Base-by-base conservation (phyloP, 2,888 invertebrate genomes). In the Pammene aurita region DNA sequence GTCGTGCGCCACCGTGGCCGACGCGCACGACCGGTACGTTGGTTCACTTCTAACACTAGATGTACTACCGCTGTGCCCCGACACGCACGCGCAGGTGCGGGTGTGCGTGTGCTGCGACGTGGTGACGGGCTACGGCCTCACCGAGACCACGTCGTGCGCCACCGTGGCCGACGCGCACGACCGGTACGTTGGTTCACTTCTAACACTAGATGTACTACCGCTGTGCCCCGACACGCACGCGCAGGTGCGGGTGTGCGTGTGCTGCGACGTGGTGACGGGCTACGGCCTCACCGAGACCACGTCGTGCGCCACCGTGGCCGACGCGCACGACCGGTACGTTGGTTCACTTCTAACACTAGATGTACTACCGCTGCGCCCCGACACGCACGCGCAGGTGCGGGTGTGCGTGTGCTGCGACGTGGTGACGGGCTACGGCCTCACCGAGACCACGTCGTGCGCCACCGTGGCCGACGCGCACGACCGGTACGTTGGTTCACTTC, bases 231-330 rank as follows among this genome's bases (percentile, higher is more conserved):
- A n/a, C n/a, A n/a, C n/a, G n/a, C n/a, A n/a, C n/a, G n/a, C n/a
- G n/a, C n/a, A n/a, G n/a, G n/a, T n/a, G n/a, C n/a, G n/a, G n/a
- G n/a, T n/a, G 71, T 98, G 98, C 84, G 94, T 99, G 73, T 98
- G 98, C 87, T 96, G 97, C 72, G 96, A 96, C 72, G 95, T 99
- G 54, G 95, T 97, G 70, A 97, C 98, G 83, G 99, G 99, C 62
- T 99, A 99, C 90, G 99, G 99, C 1, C 94, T 99, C 72, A 99
- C 99, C 0, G 99, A 99, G 94, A 98, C 98, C 14, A 97, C 97
- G 75, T 98, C 98, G 0, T 97, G 97, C 80, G 98, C 98, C 62
- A 95, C 96, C 71, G 96, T 96, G 66, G 96, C 96, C 96, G 96
- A 96, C 86, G 87, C 81, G 70, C 79, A 86, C 79, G 97, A 97